Conservation (phyloP, 2,797 vertebrate genomes). For the Chiroxiphia lanceolata region DNA sequence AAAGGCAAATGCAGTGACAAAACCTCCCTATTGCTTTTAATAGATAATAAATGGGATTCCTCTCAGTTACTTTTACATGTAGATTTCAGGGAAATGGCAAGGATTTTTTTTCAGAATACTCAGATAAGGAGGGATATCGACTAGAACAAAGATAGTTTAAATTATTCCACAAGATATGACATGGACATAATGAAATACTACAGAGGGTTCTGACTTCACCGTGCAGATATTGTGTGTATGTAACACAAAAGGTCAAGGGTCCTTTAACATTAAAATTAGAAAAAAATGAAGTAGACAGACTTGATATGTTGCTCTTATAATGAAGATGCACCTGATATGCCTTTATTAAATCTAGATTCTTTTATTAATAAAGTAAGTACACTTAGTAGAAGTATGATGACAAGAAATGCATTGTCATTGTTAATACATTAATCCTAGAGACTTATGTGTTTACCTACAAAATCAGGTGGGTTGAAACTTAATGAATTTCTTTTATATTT, state of each 20-base stretch:
- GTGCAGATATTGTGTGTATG: not conserved
- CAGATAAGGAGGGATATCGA: not conserved
- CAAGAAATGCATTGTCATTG: not conserved
- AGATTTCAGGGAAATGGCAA: constrained; percentile 41
- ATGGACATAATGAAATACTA: not conserved
- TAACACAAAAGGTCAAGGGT: not conserved
- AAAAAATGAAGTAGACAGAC: not conserved
- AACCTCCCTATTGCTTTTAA: constrained; percentile 34
- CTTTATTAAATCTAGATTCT: not conserved
- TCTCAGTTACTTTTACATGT: constrained; percentile 30
- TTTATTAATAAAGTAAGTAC: not conserved
- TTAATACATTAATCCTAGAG: not conserved
- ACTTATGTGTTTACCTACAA: not conserved
- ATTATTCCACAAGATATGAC: not conserved
- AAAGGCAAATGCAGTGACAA: constrained; percentile 38
- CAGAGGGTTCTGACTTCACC: not conserved
- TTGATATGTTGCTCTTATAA: not conserved
- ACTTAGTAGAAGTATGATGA: not conserved
- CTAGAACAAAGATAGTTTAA: not conserved
- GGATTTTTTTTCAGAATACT: constrained; percentile 8
- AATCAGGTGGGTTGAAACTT: not conserved
- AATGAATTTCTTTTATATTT: not conserved
- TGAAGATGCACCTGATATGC: not conserved
- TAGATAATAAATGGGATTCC: constrained; percentile 38
- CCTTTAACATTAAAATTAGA: not conserved